phyloP scores from a whole-genome alignment of 1,140 invertebrate genomes.

The Phthorimaea operculella region DNA sequence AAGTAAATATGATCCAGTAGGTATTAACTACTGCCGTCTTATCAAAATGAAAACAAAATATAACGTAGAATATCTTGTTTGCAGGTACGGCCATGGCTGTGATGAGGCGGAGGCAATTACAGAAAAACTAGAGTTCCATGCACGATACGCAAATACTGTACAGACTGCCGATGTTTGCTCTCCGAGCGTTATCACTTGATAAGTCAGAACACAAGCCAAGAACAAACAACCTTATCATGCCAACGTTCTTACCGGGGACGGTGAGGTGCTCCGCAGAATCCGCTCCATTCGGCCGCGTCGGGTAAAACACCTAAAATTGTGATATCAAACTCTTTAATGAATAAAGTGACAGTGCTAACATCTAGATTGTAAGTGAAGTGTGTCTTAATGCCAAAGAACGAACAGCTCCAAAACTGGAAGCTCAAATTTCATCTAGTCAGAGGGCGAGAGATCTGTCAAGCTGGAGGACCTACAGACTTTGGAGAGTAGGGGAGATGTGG shows the following conservation, averaged over 20 bases:
- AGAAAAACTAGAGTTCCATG: conserved; percentile 51
- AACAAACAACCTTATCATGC: conserved; percentile 63
- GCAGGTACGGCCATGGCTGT: conserved; percentile 41
- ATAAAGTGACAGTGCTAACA: background rate
- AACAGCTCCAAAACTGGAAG: conserved; percentile 30
- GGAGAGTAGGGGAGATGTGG: conserved; percentile 39
- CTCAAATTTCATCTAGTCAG: conserved; percentile 27
- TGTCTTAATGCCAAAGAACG: conserved; percentile 36
- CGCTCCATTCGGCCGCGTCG: conserved; percentile 29
- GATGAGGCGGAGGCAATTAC: conserved; percentile 34
- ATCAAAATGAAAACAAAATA: conserved; percentile 22
- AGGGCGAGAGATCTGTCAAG: conserved; percentile 29
- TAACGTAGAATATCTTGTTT: conserved; percentile 27
- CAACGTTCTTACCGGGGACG: conserved; percentile 51
- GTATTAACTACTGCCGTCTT: background rate
- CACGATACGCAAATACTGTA: conserved; percentile 59
- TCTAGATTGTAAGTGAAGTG: conserved; percentile 8
- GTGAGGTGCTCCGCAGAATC: conserved; percentile 43
- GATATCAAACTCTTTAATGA: background rate
- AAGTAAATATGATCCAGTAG: no score
- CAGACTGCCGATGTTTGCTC: conserved; percentile 59
- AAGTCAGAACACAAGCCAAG: conserved; percentile 63
- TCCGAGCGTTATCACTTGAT: conserved; percentile 60
- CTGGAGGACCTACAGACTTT: conserved; percentile 61
- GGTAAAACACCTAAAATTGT: conserved; percentile 31